Evolutionary conservation across 2,797 vertebrate species (phyloP), one percentile per base, ranked within the genome.

Genomic region (Enteromius paludinosus): DNA sequence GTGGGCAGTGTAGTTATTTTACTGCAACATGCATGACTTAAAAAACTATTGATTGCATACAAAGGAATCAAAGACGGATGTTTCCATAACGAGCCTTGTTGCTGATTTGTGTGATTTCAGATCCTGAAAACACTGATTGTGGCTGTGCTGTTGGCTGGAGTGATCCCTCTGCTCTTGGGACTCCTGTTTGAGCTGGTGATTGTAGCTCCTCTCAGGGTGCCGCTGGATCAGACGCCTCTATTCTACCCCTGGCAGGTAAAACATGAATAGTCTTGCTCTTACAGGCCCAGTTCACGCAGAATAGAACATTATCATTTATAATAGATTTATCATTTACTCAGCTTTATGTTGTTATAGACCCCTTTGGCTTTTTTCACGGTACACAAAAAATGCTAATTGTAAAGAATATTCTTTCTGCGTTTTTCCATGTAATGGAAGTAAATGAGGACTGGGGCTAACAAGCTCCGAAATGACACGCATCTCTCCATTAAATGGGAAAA

Each of bases 201-300:
- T 0, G 98, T 99, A 8, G 98, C 98, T 61, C 98, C 98, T 23
- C 93, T 99, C 83, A 93, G 98, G 82, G 97, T 99, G 56, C 98
- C 98, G 54, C 93, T 99, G 88, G 98, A 99, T 93, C 98, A 99
- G 92, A 99, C 98, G 0, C 98, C 98, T 20, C 94, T 99, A 47
- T 99, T 98, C 92, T 99, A 98, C 90, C 98, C 98, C 5, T 99
- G 98, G 98, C 98, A 99, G 97, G 98, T 99, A 91, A 85, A 28
- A 17, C 65, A 52, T 30, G 11, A 81, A 18, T 33, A 62, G 11
- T 64, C 23, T 25, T 41, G 5, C 8, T 23, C 38, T 76, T 61
- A 45, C 43, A 61, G 23, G 23, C 14, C 38, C 12, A 23, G 12
- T 56, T 25, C 6, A 74, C 33, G n/a, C 12, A 59, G n/a, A 52